Evolutionary conservation across 2,113 vertebrate species (phyloP), one percentile per base, ranked within the genome.

Genomic region (Lamprotornis superbus): DNA sequence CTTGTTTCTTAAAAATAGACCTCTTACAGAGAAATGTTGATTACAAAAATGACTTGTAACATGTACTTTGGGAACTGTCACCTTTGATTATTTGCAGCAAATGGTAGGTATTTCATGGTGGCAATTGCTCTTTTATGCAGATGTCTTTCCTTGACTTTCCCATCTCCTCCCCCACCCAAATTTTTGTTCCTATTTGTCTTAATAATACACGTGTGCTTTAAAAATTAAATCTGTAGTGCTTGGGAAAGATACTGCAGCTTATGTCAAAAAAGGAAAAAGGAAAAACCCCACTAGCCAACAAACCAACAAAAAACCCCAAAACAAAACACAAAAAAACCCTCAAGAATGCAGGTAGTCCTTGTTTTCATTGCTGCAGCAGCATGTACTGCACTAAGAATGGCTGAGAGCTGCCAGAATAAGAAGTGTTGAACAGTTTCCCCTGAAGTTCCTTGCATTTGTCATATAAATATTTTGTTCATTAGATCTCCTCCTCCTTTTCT

Each of bases 1-100:
- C 63, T 59, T 85, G 52, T 83, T 83, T 92, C 50, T 91, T 94
- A 83, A 88, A 93, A 89, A 88, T 15, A 83, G 75, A 67, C n/a
- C 35, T 92, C 75, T 88, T 92, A 42, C 16, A 70, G 53, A 57
- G 79, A 53, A 50, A 37, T 40, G 53, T 46, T 88, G 83, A 94
- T 94, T 93, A 61, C 78, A 74, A 40, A 84, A 96, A 92, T 83
- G 37, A 67, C n/a, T 83, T 71, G 18, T 30, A 74, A 21, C 3
- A 0, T 52, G 31, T 90, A 68, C 63, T 90, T 93, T 78, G 71
- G 47, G 40, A 90, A 55, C 47, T 63, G 37, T 80, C 71, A 90
- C 47, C 56, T 76, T 82, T 90, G 64, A 86, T 70, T 90, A 67
- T 90, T 93, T 86, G 76, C 39, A 71, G 42, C 23, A 83, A 80